phyloP scores from a whole-genome alignment of 1,140 invertebrate genomes.

The Epicauta chinensis region DNA sequence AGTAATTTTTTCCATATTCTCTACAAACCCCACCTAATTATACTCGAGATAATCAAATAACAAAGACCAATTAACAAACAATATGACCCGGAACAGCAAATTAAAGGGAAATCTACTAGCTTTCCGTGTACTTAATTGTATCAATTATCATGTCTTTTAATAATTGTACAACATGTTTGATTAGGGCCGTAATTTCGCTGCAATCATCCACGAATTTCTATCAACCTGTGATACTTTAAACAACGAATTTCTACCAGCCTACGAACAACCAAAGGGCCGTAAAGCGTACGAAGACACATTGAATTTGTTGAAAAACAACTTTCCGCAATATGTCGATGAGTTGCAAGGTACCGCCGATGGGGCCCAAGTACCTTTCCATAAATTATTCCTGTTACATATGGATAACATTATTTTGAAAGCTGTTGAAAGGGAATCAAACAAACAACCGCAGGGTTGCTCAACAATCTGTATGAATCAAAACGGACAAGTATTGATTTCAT shows the following conservation, averaged over 20 bases:
- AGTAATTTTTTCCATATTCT: neutral
- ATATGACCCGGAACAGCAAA: neutral
- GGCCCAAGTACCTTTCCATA: constrained; percentile 72
- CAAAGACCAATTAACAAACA: neutral
- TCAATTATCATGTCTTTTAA: neutral
- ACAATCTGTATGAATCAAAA: constrained; percentile 65
- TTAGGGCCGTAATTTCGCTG: constrained; percentile 70
- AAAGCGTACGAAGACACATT: constrained; percentile 69
- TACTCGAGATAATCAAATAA: neutral
- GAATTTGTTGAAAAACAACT: constrained; percentile 56
- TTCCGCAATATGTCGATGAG: constrained; percentile 75
- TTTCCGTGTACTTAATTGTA: neutral
- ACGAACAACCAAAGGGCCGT: constrained; percentile 59
- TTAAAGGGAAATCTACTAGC: neutral
- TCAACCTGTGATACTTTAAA: constrained; percentile 56
- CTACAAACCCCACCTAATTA: neutral
- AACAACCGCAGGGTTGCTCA: constrained; percentile 67
- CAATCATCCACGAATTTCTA: constrained; percentile 66
- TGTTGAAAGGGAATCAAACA: constrained; percentile 45
- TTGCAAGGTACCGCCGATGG: constrained; percentile 80
- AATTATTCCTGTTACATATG: constrained; percentile 78
- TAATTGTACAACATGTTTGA: constrained; percentile 26
- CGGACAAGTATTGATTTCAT: constrained; percentile 50
- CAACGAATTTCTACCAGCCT: constrained; percentile 61
- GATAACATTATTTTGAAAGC: constrained; percentile 67